phyloP scores from a whole-genome alignment of 2,797 vertebrate genomes.

The Adelosebastes latens region DNA sequence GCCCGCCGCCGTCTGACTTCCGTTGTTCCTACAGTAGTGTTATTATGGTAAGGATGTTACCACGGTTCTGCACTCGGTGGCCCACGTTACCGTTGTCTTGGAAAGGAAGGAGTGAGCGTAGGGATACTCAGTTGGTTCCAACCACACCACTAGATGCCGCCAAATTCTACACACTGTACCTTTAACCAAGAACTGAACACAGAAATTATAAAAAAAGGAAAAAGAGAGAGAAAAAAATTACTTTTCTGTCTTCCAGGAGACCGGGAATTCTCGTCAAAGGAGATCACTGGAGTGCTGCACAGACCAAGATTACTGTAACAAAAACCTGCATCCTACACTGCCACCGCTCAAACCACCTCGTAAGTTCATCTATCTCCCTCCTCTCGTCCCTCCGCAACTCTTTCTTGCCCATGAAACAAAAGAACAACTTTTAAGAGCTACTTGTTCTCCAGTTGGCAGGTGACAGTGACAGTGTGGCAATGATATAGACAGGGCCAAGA shows the following conservation, averaged over 20 bases:
- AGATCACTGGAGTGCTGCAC: conserved; percentile 94
- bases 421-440: background rate
- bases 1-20: too few species aligned
- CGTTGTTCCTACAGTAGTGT: accelerated
- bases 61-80: too few species aligned
- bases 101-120: accelerated
- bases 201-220: background rate
- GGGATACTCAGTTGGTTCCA: accelerated
- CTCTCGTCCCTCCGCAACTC: background rate
- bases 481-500: conserved; percentile 20
- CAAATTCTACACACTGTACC: background rate
- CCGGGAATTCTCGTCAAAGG: conserved; percentile 87
- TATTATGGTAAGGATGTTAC: too few species aligned
- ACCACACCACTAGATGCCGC: background rate
- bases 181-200: background rate
- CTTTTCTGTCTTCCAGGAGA: conserved; percentile 83
- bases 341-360: conserved; percentile 89
- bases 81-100: too few species aligned
- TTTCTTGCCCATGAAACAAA: conserved; percentile 4
- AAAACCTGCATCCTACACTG: conserved; percentile 90
- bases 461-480: conserved; percentile 12
- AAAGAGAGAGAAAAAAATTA: background rate
- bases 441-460: conserved; percentile 27
- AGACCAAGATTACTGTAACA: conserved; percentile 94
- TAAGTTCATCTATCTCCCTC: conserved; percentile 65